Evolutionary conservation across 2,888 invertebrate genomes (phyloP).

Genomic region (Monoplex corrugatus): DNA sequence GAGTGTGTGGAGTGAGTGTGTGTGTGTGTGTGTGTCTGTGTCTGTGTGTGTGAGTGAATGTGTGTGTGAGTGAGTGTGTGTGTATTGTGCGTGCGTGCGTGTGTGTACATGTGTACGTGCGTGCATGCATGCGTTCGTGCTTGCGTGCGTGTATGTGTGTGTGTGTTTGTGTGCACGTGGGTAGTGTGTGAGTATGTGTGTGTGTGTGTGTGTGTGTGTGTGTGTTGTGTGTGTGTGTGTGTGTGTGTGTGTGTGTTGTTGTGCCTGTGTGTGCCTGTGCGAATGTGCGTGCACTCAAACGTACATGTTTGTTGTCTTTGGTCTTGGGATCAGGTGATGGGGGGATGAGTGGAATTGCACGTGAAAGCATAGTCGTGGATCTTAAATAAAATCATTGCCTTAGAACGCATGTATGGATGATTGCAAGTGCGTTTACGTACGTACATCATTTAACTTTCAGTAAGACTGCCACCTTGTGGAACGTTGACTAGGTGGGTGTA

Average conservation of each 20-base stretch:
- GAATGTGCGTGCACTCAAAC: neutral
- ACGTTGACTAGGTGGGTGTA: neutral
- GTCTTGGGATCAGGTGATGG: no score
- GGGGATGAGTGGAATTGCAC: no score
- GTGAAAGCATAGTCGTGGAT: no score
- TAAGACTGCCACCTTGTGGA: no score
- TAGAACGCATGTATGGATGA: no score
- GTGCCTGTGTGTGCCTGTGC: neutral
- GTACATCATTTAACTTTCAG: no score
- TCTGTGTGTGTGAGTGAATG: neutral
- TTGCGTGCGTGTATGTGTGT: neutral
- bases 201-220: neutral
- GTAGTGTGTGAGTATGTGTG: neutral
- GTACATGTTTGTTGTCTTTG: neutral
- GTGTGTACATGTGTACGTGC: neutral
- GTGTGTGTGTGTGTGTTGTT: neutral
- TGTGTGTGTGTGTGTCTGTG: neutral
- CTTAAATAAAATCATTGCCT: no score
- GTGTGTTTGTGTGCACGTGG: neutral
- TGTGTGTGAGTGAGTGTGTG: neutral
- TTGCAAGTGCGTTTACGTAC: no score
- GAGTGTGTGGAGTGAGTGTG: neutral
- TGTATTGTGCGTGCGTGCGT: no score
- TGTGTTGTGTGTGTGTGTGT: no score
- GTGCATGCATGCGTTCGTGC: neutral